Evolutionary conservation across 2,113 vertebrate genomes (phyloP).

Genomic region (Sporophila hypoxantha): DNA sequence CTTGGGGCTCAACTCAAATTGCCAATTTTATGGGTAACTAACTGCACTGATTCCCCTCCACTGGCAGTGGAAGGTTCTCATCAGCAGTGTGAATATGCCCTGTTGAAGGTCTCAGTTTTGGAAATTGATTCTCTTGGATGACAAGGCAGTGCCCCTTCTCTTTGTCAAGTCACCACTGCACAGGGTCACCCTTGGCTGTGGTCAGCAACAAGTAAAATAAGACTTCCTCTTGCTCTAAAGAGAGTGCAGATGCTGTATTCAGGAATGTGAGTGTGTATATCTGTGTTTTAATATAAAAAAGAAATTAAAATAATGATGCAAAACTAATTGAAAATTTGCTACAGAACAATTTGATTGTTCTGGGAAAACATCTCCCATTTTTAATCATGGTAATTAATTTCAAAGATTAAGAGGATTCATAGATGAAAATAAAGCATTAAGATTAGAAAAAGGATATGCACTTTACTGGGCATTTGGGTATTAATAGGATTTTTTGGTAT

Average conservation of each 20-base stretch:
- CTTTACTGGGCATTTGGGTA: slow-evolving; percentile 9
- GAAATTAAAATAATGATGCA: slow-evolving; percentile 5
- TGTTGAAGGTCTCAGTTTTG: background rate
- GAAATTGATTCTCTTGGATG: rapidly evolving
- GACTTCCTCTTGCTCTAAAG: background rate
- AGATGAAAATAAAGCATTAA: slow-evolving; percentile 34
- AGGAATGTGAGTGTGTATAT: background rate
- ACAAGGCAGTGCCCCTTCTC: background rate
- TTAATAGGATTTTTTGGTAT: background rate
- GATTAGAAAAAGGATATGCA: slow-evolving; percentile 13
- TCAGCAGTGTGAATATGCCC: background rate
- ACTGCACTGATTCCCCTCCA: background rate
- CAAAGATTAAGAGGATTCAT: slow-evolving; percentile 46
- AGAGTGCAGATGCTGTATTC: background rate
- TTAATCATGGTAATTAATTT: slow-evolving; percentile 59
- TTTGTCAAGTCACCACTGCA: background rate
- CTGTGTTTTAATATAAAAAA: background rate
- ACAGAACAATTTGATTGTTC: slow-evolving; percentile 44
- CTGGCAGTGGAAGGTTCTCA: background rate
- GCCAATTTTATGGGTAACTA: background rate
- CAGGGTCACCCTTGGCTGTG: background rate
- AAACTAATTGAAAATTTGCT: background rate
- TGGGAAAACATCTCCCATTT: slow-evolving; percentile 46
- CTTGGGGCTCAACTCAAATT: background rate
- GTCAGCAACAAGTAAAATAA: background rate